Evolutionary conservation across 2,113 vertebrate species (phyloP).

Genomic region (Perccottus glenii): DNA sequence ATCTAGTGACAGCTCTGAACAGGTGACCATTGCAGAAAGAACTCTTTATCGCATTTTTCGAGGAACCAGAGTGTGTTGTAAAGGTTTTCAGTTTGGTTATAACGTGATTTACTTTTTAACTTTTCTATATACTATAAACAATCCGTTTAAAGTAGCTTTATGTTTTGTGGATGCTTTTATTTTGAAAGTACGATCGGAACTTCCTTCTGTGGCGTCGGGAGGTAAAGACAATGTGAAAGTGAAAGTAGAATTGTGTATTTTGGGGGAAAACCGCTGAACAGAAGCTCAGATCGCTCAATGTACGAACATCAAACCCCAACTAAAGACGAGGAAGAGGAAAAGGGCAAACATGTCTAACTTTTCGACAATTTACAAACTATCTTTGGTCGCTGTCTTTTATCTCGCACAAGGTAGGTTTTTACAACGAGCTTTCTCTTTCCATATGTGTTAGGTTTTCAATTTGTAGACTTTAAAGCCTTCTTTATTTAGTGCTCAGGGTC

Average conservation of each 20-base stretch:
- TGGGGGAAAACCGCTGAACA: slow-evolving; percentile 38
- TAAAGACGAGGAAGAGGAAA: accelerated
- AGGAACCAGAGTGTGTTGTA: too few relatives aligned
- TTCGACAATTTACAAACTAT: slow-evolving; percentile 53
- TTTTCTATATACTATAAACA: too few relatives aligned
- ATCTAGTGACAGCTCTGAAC: neutral
- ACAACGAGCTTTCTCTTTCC: neutral
- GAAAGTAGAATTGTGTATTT: slow-evolving; percentile 29
- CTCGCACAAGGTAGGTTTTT: slow-evolving; percentile 49
- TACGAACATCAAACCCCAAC: accelerated
- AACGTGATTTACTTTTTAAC: too few relatives aligned
- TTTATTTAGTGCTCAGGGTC: too few relatives aligned
- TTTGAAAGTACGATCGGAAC: neutral
- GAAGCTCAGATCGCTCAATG: neutral
- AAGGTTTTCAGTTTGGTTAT: too few relatives aligned
- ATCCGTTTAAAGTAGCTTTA: too few relatives aligned
- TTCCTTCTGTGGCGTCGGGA: neutral
- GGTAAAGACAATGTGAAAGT: slow-evolving; percentile 23
- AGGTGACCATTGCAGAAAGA: neutral
- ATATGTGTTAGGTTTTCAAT: too few relatives aligned
- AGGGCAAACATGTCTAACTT: slow-evolving; percentile 36
- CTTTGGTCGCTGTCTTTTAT: slow-evolving; percentile 35
- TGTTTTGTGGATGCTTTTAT: neutral
- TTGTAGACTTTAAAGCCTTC: too few relatives aligned
- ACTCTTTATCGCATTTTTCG: too few relatives aligned